Evolutionary conservation across 1,140 invertebrate genomes (phyloP).

Genomic region (Colletes latitarsis): DNA sequence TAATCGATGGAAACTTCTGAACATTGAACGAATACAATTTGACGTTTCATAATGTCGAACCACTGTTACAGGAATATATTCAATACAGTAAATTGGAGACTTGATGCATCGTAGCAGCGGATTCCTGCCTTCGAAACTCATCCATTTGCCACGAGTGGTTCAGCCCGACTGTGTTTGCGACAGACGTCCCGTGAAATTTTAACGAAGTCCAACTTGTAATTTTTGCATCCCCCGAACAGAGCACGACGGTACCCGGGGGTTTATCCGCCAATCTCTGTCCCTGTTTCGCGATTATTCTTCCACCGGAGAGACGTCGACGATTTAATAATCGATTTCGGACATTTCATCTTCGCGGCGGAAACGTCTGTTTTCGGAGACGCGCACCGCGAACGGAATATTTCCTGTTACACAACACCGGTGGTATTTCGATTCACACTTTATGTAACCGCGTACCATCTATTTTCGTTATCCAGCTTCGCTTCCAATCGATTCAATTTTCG

Average conservation of each 20-base stretch:
- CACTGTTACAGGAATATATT: conserved; percentile 4
- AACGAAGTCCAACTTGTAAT: conserved; percentile 61
- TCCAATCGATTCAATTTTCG: neutral
- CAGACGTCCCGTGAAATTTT: conserved; percentile 59
- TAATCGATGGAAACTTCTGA: neutral
- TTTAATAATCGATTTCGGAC: conserved; percentile 21
- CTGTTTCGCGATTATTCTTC: neutral
- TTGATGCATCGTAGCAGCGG: neutral
- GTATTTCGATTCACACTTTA: neutral
- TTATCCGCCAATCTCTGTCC: neutral
- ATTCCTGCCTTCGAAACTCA: conserved; percentile 48
- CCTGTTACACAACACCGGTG: neutral
- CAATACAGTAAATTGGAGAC: neutral
- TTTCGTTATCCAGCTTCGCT: neutral
- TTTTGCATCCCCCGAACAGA: conserved; percentile 17
- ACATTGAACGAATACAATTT: neutral
- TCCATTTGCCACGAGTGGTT: conserved; percentile 46
- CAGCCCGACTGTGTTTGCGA: conserved; percentile 13
- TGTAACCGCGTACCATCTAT: neutral
- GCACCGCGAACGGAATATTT: neutral
- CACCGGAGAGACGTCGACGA: neutral
- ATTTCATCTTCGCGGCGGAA: too few species aligned
- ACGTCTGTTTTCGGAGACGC: neutral
- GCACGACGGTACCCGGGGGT: too few species aligned
- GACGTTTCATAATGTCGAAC: conserved; percentile 7